phyloP scores from a whole-genome alignment of 1,140 invertebrate genomes.

The Zaprionus taronus region DNA sequence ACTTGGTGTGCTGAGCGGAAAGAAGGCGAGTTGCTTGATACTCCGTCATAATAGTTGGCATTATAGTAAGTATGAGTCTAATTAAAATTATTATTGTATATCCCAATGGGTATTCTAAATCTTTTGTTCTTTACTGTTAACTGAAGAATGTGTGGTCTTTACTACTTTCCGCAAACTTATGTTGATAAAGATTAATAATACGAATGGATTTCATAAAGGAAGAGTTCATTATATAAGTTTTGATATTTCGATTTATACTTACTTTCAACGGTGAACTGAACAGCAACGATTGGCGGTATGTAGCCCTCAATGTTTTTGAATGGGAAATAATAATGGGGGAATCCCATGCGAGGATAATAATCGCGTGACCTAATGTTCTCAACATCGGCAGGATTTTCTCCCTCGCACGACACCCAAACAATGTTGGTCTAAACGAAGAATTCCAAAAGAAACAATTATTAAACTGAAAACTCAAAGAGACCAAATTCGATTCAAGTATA shows the following conservation, averaged over 20 bases:
- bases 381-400: constrained; percentile 94
- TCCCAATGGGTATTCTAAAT: neutral
- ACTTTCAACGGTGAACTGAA: constrained; percentile 94
- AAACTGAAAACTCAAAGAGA: neutral
- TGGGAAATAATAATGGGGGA: constrained; percentile 92
- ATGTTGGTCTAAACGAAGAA: constrained; percentile 87
- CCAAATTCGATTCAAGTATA: neutral
- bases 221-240: neutral
- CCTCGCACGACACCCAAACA: constrained; percentile 94
- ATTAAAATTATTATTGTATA: constrained; percentile 15
- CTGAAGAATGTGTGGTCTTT: neutral
- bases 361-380: constrained; percentile 95
- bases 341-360: constrained; percentile 91
- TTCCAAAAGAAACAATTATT: neutral
- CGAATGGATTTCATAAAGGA: too few species aligned
- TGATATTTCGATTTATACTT: constrained; percentile 83
- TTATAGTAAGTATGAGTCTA: constrained; percentile 21
- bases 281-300: constrained; percentile 94
- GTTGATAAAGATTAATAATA: too few species aligned
- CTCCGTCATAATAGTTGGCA: neutral
- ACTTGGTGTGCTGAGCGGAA: neutral
- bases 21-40: neutral
- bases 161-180: neutral
- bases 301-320: constrained; percentile 93
- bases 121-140: neutral